A percentile compares a stretch with the other conserved stretches of the same genome.
Evolutionary conservation across 2,113 vertebrate species (phyloP).

Genomic region (Lanius ludovicianus): DNA sequence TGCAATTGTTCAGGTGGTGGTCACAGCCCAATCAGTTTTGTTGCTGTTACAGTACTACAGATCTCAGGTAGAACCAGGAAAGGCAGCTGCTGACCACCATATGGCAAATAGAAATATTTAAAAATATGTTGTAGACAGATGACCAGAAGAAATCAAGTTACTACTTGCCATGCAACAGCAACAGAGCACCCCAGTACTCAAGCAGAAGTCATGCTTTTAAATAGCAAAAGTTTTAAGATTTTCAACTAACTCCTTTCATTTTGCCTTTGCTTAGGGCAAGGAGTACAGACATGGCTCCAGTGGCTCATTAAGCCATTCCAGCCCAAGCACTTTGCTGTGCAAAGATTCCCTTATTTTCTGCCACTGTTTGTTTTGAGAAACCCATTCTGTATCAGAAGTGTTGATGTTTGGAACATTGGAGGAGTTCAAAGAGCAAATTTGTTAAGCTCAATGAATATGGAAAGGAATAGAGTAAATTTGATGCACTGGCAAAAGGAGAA

Average conservation of each 20-base stretch:
- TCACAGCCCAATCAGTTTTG: neutral
- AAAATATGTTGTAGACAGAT: neutral
- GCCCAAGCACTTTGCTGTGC: neutral
- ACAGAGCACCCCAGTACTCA: neutral
- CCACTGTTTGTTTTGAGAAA: neutral
- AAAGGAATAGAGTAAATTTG: neutral
- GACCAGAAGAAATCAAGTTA: neutral
- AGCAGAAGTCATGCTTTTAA: neutral
- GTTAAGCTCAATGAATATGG: neutral
- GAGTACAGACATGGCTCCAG: neutral
- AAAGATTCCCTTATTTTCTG: neutral
- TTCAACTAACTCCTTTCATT: neutral
- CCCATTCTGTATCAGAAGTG: neutral
- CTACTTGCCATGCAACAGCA: neutral
- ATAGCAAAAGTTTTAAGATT: neutral
- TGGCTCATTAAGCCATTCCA: neutral
- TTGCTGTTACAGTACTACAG: neutral
- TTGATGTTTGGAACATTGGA: neutral
- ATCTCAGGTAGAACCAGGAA: neutral
- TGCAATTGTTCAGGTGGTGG: neutral
- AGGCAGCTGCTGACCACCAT: neutral
- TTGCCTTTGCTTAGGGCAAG: neutral
- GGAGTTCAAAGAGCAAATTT: neutral
- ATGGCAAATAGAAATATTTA: neutral
- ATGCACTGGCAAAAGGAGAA: neutral